phyloP scores from a whole-genome alignment of 2,797 vertebrate genomes.

The Eulemur albifrons region DNA sequence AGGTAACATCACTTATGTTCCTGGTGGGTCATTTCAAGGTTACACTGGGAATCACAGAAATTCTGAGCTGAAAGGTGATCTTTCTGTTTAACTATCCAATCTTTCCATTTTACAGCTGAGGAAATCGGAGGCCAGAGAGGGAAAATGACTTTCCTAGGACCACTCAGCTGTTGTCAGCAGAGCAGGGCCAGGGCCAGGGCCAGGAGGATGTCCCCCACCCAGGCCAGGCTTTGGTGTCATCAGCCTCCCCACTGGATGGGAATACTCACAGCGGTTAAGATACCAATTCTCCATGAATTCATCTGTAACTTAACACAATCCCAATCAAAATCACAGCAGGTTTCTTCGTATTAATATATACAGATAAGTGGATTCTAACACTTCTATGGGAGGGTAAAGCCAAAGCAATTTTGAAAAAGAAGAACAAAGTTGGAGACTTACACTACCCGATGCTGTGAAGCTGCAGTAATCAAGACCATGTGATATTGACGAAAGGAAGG shows the following conservation, averaged over 20 bases:
- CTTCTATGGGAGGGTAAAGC: background rate
- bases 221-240: background rate
- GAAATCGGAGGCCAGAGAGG: background rate
- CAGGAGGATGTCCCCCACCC: background rate
- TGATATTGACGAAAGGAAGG: background rate
- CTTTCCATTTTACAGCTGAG: background rate
- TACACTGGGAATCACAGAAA: background rate
- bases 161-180: background rate
- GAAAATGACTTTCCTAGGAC: background rate
- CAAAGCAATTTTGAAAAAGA: background rate
- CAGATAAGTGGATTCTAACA: background rate
- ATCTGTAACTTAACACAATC: background rate
- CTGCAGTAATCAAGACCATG: background rate
- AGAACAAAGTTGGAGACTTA: background rate
- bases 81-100: background rate
- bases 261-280: background rate
- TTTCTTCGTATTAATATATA: background rate
- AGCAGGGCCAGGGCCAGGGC: background rate
- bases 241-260: no score
- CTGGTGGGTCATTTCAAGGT: background rate
- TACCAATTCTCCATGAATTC: background rate
- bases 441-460: background rate
- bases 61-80: background rate
- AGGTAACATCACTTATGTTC: background rate
- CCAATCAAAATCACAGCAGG: background rate